Base-by-base conservation (phyloP, 2,797 vertebrate species). In the Cetoscarus ocellatus region DNA sequence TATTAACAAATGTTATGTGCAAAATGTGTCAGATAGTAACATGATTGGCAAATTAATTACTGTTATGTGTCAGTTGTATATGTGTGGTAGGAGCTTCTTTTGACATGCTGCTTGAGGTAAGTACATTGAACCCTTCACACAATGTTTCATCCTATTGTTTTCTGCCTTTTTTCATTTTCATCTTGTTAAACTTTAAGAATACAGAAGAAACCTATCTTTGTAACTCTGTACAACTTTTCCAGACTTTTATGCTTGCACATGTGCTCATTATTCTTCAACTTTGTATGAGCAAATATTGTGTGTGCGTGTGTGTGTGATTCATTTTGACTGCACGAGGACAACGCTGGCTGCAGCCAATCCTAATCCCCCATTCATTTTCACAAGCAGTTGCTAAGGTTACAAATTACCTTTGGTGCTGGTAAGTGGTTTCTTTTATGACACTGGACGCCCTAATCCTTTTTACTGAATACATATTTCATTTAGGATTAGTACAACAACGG, bases 351-450 rank as follows among this genome's bases (percentile, higher is more conserved):
- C 93, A 94, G 94, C 87, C 89, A 91, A 92, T 95, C 94, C 94
- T 90, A 96, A 97, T 96, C 96, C 96, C 94, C 87, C 89, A 90
- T 92, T 92, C 95, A 95, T 96, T 96, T 96, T 91, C 96, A 96
- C 94, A 95, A 95, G 96, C 90, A 86, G 91, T 98, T 97, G 94
- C 96, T 97, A 97, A 95, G 96, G 97, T 96, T 96, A 98, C 96
- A 97, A 97, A 98, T 98, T 96, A 95, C 95, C 95, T 95, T 94
- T 95, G 91, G 95, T 95, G 91, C 91, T 94, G 94, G 95, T 97
- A 97, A 97, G 96, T 95, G 95, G 96, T 96, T 96, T 94, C 94
- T 95, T 93, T 96, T 92, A 93, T 96, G 96, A 95, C 94, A 91
- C 96, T 91, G 90, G 87, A 91, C 66, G 83, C 83, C 87, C 91